Evolutionary conservation across 2,888 invertebrate species (phyloP).

Genomic region (Brachypterus glaber): DNA sequence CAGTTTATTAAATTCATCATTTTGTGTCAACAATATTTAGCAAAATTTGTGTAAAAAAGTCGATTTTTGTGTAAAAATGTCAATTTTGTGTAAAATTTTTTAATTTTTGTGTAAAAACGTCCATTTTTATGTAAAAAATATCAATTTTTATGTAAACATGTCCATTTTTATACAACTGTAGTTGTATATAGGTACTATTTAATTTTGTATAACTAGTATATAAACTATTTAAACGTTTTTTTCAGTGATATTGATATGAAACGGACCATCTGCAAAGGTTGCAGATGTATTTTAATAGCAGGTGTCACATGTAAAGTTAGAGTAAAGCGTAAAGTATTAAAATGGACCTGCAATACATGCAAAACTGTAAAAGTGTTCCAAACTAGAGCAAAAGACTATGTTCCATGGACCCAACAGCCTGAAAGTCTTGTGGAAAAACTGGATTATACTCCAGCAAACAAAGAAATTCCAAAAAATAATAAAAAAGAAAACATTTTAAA

Average conservation of each 20-base stretch:
- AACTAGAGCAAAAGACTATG: constrained; percentile 32
- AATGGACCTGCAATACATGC: constrained; percentile 42
- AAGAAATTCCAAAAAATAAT: neutral
- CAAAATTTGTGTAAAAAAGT: too few relatives aligned
- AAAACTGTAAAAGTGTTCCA: constrained; percentile 36
- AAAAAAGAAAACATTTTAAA: neutral
- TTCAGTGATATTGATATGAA: constrained; percentile 45
- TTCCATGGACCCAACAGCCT: constrained; percentile 40
- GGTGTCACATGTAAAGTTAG: constrained; percentile 45
- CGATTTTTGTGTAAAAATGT: too few relatives aligned
- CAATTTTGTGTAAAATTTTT: too few relatives aligned
- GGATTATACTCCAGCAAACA: constrained; percentile 36
- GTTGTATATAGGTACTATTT: too few relatives aligned
- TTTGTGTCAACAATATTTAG: too few relatives aligned
- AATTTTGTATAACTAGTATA: too few relatives aligned
- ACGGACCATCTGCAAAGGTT: constrained; percentile 46
- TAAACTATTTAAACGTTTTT: too few relatives aligned
- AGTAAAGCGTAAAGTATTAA: constrained; percentile 41
- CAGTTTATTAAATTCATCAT: too few relatives aligned
- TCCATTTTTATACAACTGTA: too few relatives aligned
- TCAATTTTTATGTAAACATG: too few relatives aligned
- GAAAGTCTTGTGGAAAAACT: constrained; percentile 40
- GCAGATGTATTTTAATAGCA: constrained; percentile 43
- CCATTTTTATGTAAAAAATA: too few relatives aligned
- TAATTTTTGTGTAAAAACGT: too few relatives aligned